These are phyloP conservation scores for Calycopis cecrops DNA, from an alignment of 1,140 invertebrate species.

Conservation along the genomic window DNA sequence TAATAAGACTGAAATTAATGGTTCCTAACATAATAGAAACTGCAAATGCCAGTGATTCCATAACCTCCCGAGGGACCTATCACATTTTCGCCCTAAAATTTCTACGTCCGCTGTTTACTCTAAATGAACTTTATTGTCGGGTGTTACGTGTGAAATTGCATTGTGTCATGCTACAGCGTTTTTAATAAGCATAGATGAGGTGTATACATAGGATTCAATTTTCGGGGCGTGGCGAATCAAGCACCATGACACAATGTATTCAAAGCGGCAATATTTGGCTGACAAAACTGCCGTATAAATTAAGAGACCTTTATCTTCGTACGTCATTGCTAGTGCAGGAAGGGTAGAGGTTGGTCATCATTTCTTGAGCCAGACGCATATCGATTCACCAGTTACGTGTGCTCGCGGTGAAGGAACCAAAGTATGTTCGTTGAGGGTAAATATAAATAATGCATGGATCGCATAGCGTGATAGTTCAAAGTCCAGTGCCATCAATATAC, in stretches of 20 bases:
- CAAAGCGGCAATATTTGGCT: slow-evolving; percentile 67
- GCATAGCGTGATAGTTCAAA: slow-evolving; percentile 74
- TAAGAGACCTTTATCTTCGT: slow-evolving; percentile 49
- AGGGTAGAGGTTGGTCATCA: slow-evolving; percentile 44
- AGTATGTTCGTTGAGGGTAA: slow-evolving; percentile 72
- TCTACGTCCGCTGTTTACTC: slow-evolving; percentile 27
- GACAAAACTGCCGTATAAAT: slow-evolving; percentile 68
- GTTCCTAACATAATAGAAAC: slow-evolving; percentile 73
- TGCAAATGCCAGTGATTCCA: slow-evolving; percentile 77
- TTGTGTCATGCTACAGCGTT: slow-evolving; percentile 35
- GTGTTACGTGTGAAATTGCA: slow-evolving; percentile 24
- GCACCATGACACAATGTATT: slow-evolving; percentile 72
- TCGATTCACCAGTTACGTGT: slow-evolving; percentile 61
- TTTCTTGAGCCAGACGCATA: slow-evolving; percentile 32
- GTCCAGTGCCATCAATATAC: slow-evolving; percentile 48
- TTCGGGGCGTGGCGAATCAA: slow-evolving; percentile 72
- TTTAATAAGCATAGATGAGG: slow-evolving; percentile 44
- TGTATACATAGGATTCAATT: slow-evolving; percentile 71
- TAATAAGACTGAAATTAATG: slow-evolving; percentile 73
- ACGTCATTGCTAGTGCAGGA: slow-evolving; percentile 46
- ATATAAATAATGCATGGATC: slow-evolving; percentile 71
- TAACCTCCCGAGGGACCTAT: slow-evolving; percentile 71
- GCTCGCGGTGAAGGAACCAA: slow-evolving; percentile 58
- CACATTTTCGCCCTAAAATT: slow-evolving; percentile 68
- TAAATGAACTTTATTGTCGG: slow-evolving; percentile 25